A percentile compares a stretch with the other conserved stretches of the same genome.
Conservation (phyloP, 2,113 vertebrate genomes). For the Cariama cristata region DNA sequence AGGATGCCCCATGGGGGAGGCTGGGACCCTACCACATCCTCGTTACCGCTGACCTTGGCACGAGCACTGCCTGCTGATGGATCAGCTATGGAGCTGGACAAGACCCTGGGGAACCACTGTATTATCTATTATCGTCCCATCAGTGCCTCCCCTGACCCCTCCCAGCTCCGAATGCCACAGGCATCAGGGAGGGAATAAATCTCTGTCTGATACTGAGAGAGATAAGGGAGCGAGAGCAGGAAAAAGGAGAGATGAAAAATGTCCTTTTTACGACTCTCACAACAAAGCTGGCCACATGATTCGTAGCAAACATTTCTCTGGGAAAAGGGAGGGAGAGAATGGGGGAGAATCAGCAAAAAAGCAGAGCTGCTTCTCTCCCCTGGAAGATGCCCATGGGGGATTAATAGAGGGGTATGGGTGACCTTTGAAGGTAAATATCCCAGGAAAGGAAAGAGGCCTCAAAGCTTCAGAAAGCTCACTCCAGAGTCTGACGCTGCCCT, state of each 20-base stretch:
- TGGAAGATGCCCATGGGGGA: neutral
- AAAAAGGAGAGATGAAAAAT: constrained; percentile 76
- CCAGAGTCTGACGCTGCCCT: neutral
- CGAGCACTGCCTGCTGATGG: constrained; percentile 89
- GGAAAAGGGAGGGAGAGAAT: neutral
- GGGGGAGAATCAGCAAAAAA: constrained; percentile 35
- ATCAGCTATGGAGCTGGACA: constrained; percentile 89
- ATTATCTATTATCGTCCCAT: constrained; percentile 95
- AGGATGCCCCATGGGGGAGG: constrained; percentile 63
- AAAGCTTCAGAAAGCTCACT: neutral
- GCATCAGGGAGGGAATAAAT: constrained; percentile 92
- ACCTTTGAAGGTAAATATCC: constrained; percentile 64
- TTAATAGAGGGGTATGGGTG: neutral
- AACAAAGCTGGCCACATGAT: constrained; percentile 63
- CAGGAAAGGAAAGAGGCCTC: neutral
- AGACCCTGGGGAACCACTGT: constrained; percentile 86
- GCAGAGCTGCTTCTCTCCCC: neutral
- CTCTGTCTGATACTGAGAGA: constrained; percentile 85
- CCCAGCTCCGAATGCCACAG: constrained; percentile 78
- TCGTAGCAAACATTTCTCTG: constrained; percentile 1
- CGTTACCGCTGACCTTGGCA: constrained; percentile 98
- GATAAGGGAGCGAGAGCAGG: constrained; percentile 52
- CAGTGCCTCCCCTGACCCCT: constrained; percentile 80
- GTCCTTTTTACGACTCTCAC: constrained; percentile 65
- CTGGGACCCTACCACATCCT: constrained; percentile 86